Percentiles rank a stretch among this genome's conserved stretches.
phyloP scores from a whole-genome alignment of 2,113 vertebrate species.

The Rhinichthys klamathensis region DNA sequence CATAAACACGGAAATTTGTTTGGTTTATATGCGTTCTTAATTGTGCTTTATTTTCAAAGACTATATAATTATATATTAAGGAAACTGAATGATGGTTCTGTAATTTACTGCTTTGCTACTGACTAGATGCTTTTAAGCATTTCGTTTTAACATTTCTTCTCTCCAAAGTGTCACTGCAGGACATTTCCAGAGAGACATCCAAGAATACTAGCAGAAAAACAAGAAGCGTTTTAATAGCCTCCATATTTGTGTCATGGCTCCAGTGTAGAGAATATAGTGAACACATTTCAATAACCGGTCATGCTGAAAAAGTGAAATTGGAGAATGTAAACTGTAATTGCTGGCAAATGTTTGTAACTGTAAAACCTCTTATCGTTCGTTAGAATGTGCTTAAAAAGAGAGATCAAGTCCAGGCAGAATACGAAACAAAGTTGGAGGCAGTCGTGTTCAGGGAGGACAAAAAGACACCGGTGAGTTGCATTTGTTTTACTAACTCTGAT shows the following conservation, averaged over 20 bases:
- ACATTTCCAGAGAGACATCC: not conserved
- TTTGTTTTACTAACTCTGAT: not conserved
- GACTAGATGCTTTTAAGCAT: not conserved
- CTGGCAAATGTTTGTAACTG: not conserved
- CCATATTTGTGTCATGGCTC: constrained; percentile 21
- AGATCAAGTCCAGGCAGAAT: constrained; percentile 95
- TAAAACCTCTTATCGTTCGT: not conserved
- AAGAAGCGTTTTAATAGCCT: constrained; percentile 43
- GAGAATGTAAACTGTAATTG: not conserved
- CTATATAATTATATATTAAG: not conserved
- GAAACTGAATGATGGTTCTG: too few relatives aligned
- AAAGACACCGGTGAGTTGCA: constrained; percentile 83
- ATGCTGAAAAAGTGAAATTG: not conserved
- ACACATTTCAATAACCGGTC: not conserved
- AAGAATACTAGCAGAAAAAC: not conserved
- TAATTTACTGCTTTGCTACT: too few relatives aligned
- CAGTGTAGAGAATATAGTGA: constrained; percentile 1
- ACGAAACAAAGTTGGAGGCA: constrained; percentile 92
- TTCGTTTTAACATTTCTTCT: constrained; percentile 9
- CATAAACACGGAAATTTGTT: too few relatives aligned
- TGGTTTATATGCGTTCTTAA: too few relatives aligned
- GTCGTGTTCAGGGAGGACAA: constrained; percentile 90
- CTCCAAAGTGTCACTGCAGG: not conserved
- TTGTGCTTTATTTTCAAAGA: too few relatives aligned
- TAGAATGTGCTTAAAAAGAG: constrained; percentile 95